These are phyloP conservation scores for Chiridota heheva DNA, from an alignment of 35 echinoderm and acorn worm genomes.

Conservation along the genomic window DNA sequence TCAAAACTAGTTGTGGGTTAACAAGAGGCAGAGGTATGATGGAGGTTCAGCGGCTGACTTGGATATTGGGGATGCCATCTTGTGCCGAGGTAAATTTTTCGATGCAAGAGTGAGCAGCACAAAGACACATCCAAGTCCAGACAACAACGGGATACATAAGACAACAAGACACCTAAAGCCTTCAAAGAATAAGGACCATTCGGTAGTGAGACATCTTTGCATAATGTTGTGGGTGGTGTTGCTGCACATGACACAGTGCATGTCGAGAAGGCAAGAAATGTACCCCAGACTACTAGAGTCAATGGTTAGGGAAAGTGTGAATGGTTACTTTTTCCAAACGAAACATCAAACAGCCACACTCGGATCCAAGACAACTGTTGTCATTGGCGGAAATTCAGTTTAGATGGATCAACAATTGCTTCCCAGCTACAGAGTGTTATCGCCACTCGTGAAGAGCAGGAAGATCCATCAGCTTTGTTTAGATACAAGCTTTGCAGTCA, in stretches of 20 bases:
- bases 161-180: background rate
- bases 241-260: conserved; percentile 13
- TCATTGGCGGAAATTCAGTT: conserved; percentile 1
- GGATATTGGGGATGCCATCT: conserved; percentile 2
- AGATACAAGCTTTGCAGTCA: conserved; percentile 13
- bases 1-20: conserved; percentile 57
- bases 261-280: conserved; percentile 28
- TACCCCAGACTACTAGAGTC: conserved; percentile 15
- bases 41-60: conserved; percentile 18
- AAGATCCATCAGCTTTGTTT: conserved; percentile 24
- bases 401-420: conserved; percentile 28
- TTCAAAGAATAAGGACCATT: conserved; percentile 3
- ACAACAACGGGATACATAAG: background rate
- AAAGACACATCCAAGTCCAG: background rate
- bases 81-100: conserved; percentile 52
- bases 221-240: conserved; percentile 32
- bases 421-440: conserved; percentile 25
- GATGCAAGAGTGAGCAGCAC: conserved; percentile 70
- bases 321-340: conserved; percentile 5
- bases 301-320: conserved; percentile 14
- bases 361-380: conserved; percentile 10
- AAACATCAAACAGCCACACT: conserved; percentile 10
- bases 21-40: conserved; percentile 43
- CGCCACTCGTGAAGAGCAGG: background rate
- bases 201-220: background rate